Evolutionary conservation across 2,888 invertebrate genomes (phyloP), one percentile per base, ranked within the genome.

Genomic region (Strigamia transsilvanica): DNA sequence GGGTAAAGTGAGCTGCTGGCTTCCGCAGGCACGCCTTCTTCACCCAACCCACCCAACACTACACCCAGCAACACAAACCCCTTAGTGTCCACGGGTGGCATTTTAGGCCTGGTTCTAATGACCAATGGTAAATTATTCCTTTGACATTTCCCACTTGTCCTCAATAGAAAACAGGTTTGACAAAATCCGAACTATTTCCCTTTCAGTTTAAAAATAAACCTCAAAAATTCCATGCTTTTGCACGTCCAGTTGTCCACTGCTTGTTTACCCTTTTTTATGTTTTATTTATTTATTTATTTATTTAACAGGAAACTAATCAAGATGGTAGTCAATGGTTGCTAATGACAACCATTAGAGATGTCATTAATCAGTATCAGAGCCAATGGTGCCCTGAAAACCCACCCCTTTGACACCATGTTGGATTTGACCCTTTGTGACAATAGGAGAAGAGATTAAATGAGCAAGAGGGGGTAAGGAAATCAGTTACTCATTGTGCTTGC

Each of bases 21-120:
- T 61, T 61, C 61, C 61, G 61, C 61, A 61, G 61, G 61, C 61
- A 61, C 61, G 61, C 61, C 61, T 61, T 61, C 9, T 61, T 21
- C 61, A 61, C 61, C 23, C 61, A 18, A 61, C 61, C 23, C 18
- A 15, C 61, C 61, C 61, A 34, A 34, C 34, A 34, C 34, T 34
- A 34, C 34, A 34, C 61, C 23, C 61, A 61, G 61, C 21, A 61
- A 51, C n/a, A 51, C 61, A 61, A 61, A 61, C 61, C 61, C 61
- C 61, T 61, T 61, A 18, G 61, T 61, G 61, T 61, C 61, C 61
- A 61, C 61, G 61, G 61, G 61, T 61, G 61, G 61, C 9, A 61
- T 61, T 61, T 61, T 61, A 61, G 61, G 61, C 61, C 61, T 61
- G 42, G 42, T 42, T 42, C 42, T 42, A 42, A 42, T 42, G 42